A percentile compares a stretch with the other conserved stretches of the same genome.
phyloP scores from a whole-genome alignment of 2,797 vertebrate species.

The Catharus ustulatus region DNA sequence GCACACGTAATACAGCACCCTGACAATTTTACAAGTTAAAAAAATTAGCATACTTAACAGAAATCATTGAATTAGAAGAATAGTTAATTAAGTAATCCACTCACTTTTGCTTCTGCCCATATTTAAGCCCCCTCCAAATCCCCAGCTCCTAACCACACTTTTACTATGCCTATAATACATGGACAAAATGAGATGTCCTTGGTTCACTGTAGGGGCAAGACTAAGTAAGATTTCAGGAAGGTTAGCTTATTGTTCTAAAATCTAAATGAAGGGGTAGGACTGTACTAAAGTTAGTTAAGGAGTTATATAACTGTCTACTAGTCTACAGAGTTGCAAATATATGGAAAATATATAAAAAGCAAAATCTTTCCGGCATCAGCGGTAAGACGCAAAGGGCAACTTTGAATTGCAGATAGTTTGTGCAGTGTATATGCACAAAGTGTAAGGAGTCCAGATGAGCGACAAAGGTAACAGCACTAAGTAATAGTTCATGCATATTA shows the following conservation, averaged over 20 bases:
- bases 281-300: neutral
- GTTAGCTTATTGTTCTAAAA: neutral
- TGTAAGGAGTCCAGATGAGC: neutral
- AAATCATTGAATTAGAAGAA: neutral
- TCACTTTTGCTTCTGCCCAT: neutral
- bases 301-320: neutral
- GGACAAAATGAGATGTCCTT: neutral
- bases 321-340: neutral
- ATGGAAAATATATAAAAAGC: neutral
- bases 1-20: accelerated
- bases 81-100: neutral
- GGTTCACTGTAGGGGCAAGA: neutral
- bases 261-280: neutral
- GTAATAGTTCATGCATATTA: neutral
- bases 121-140: too few species aligned
- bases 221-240: neutral
- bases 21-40: neutral
- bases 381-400: neutral
- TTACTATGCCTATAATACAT: neutral
- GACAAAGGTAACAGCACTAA: neutral
- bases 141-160: neutral
- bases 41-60: neutral
- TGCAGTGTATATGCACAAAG: neutral
- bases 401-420: neutral
- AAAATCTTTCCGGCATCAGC: neutral